These are phyloP conservation scores for Gymnopithys bicolor DNA, from an alignment of 2,797 vertebrate species.

Conservation along the genomic window DNA sequence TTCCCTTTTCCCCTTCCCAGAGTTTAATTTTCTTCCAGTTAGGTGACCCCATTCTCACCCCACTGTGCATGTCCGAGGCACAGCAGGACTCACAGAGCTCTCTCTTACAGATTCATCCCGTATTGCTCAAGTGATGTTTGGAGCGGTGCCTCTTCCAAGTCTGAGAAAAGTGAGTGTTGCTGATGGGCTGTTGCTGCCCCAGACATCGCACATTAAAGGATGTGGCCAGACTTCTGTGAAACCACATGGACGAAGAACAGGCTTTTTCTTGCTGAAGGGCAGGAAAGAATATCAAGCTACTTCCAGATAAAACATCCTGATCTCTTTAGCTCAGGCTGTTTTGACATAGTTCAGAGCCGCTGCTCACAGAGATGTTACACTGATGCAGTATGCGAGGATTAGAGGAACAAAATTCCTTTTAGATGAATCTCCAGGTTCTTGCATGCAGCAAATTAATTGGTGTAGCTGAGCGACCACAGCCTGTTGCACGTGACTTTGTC, in stretches of 20 bases:
- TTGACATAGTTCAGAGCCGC: constrained; percentile 60
- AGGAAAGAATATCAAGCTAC: constrained; percentile 66
- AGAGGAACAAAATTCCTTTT: constrained; percentile 21
- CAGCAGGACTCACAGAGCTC: constrained; percentile 15
- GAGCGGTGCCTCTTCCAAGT: constrained; percentile 91
- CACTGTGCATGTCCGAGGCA: neutral
- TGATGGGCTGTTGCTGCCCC: constrained; percentile 62
- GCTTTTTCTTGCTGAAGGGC: constrained; percentile 59
- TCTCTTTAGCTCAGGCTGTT: constrained; percentile 51
- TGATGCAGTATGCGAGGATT: constrained; percentile 9
- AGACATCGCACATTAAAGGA: constrained; percentile 55
- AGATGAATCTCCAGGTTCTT: constrained; percentile 19
- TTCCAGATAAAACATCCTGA: constrained; percentile 72
- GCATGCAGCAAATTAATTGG: neutral
- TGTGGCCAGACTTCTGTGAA: constrained; percentile 63
- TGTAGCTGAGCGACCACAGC: neutral
- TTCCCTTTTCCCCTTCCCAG: neutral
- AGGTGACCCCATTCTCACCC: neutral
- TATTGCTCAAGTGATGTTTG: constrained; percentile 99
- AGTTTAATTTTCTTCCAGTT: neutral
- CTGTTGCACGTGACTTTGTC: neutral
- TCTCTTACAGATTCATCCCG: constrained; percentile 89
- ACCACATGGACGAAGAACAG: constrained; percentile 24
- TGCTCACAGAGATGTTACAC: constrained; percentile 25
- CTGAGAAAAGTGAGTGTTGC: constrained; percentile 88